Evolutionary conservation across 2,888 invertebrate species (phyloP), one percentile per base, ranked within the genome.

Genomic region (Drosophila kanekoi): DNA sequence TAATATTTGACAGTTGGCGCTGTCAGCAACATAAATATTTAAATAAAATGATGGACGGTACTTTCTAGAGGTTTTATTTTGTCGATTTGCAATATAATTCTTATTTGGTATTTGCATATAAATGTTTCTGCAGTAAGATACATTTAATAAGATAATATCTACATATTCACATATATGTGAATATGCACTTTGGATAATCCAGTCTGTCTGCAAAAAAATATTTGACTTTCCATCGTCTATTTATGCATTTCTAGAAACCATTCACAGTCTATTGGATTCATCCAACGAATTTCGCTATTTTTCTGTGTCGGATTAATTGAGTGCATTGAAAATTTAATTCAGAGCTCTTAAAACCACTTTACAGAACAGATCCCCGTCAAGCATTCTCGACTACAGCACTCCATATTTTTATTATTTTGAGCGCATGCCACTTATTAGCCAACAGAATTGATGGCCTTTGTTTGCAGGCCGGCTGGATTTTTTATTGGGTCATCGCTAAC

Each of bases 401-500:
- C 23, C 14, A 44, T 28, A 14, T 54, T 64, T 53, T 28, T 18
- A 11, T 28, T 13, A 35, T 32, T 52, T n/a, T 37, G 18, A 37
- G n/a, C 20, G 54, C 48, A 54, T 68, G 68, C 57, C 71, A 71
- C 35, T 72, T 49, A 52, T 43, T 54, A 40, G 49, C 35, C 35
- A 32, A 63, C 18, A 18, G 16, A 44, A 51, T 62, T 18, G 20
- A 62, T 62, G 44, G 44, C 33, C 20, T 37, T n/a, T 16, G 61
- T 61, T 28, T 49, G 20, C 32, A n/a, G 20, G 1, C 4, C 44
- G 20, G 5, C 3, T 16, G 38, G 18, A 33, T 35, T 47, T 66
- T 74, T 71, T 51, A 58, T 79, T 76, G 58, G 65, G 44, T 65
- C 57, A 67, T 57, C 35, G 66, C 23, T 58, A 58, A 51, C 65